Evolutionary conservation across 1,140 invertebrate genomes (phyloP), one percentile per base, ranked within the genome.

Genomic region (Dufourea novaeangliae): DNA sequence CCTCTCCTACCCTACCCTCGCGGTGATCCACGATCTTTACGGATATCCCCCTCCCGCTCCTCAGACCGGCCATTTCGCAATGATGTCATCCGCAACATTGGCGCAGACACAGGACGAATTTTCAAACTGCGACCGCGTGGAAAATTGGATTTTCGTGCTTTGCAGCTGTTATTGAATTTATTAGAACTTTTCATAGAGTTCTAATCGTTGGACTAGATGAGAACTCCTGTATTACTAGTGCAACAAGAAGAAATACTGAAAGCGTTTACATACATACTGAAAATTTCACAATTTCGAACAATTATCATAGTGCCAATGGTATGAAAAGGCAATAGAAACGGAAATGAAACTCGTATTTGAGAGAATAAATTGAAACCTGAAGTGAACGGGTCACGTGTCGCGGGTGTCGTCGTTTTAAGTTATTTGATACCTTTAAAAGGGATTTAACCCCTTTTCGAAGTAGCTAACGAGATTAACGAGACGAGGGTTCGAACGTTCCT

Each of bases 71-170:
- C 78, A 74, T 79, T 85, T 84, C 81, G 81, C 79, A 87, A 78
- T 89, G 88, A 88, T 89, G 87, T 89, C 86, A 89, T 89, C 83
- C 78, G 50, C 70, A 56, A 80, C 87, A 88, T 81, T 84, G 82
- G 79, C 84, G 79, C 57, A 76, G 79, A 44, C 76, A 32, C 56
- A 3, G 34, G n/a, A 17, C 37, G 22, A 27, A 73, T 82, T 73
- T 74, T 74, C 50, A 56, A 56, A 56, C 27, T 4, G 25, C 14
- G 17, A 10, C 20, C 20, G 29, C 7, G 8, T 8, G 44, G 46
- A 37, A 46, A 39, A 29, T 63, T 29, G 7, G 7, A 68, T 37
- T 52, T 50, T 37, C 25, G n/a, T 20, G 22, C 8, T n/a, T n/a
- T n/a, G n/a, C n/a, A n/a, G n/a, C n/a, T n/a, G n/a, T n/a, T n/a